Percentiles rank a stretch among this genome's conserved stretches.
Conservation (phyloP, 2,797 vertebrate species). For the Sebastolobus alascanus region DNA sequence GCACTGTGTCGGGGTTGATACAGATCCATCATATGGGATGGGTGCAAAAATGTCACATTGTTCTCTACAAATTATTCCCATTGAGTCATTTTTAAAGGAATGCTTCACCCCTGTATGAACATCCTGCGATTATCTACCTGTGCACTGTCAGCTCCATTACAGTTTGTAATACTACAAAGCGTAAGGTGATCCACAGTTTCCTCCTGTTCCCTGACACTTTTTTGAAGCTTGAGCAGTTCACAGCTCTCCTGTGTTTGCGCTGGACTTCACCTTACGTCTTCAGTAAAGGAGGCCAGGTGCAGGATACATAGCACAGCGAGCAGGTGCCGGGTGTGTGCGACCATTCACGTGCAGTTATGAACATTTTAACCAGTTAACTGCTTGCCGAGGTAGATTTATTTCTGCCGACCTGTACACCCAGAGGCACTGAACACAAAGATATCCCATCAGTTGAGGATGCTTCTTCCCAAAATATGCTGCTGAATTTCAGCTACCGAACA, state of each 20-base stretch:
- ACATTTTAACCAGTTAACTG: slow-evolving; percentile 16
- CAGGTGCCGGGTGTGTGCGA: slow-evolving; percentile 22
- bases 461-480: background rate
- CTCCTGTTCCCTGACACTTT: fast-evolving
- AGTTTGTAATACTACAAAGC: background rate
- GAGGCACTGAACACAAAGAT: background rate
- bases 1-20: background rate
- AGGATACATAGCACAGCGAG: background rate
- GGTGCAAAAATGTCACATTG: background rate
- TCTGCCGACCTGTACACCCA: background rate
- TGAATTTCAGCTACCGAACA: background rate
- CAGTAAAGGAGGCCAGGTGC: background rate
- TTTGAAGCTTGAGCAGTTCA: background rate
- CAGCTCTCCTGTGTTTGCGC: background rate
- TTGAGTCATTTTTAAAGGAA: background rate
- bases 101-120: background rate
- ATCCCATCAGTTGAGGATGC: background rate
- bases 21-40: background rate
- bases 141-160: background rate
- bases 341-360: slow-evolving; percentile 31
- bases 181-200: background rate
- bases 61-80: background rate
- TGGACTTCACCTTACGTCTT: background rate
- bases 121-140: background rate
- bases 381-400: background rate